Percentiles rank a stretch among this genome's conserved stretches.
phyloP scores from a whole-genome alignment of 2,888 invertebrate species.

The Aphodius granarius region DNA sequence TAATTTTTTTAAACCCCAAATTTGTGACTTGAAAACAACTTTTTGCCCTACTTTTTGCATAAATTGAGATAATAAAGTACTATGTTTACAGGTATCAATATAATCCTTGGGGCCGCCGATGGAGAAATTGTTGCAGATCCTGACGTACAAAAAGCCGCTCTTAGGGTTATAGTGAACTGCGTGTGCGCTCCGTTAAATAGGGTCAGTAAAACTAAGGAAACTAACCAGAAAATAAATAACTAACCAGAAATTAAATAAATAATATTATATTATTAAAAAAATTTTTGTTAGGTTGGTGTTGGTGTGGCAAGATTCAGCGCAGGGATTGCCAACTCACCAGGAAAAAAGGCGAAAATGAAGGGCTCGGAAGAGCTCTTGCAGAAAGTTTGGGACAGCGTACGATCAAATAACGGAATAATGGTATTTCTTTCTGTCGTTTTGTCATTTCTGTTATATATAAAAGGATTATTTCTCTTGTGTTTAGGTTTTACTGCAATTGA shows the following conservation, averaged over 20 bases:
- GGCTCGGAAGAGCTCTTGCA: conserved; percentile 85
- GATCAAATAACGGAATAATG: conserved; percentile 96
- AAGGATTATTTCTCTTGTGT: conserved; percentile 10
- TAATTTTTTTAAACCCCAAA: no score
- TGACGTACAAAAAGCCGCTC: conserved; percentile 89
- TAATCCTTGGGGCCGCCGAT: conserved; percentile 84
- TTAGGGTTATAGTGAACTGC: conserved; percentile 90
- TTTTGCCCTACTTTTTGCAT: no score
- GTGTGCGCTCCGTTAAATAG: conserved; percentile 80
- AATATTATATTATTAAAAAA: no score
- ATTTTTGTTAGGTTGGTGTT: conserved; percentile 54
- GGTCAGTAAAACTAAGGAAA: conserved; percentile 12
- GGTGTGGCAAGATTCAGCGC: conserved; percentile 56
- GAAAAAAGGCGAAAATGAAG: conserved; percentile 65
- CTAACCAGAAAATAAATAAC: background rate
- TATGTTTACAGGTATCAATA: conserved; percentile 62
- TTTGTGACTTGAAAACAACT: no score
- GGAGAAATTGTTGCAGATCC: conserved; percentile 89
- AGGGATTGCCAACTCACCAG: conserved; percentile 54
- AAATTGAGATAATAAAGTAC: background rate
- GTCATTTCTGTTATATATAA: background rate
- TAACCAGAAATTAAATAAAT: no score
- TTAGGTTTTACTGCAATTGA: conserved; percentile 79
- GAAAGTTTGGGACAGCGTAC: conserved; percentile 92
- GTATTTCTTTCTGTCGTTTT: conserved; percentile 53